Base-by-base conservation (phyloP, 2,888 invertebrate genomes). In the Therioaphis trifolii region DNA sequence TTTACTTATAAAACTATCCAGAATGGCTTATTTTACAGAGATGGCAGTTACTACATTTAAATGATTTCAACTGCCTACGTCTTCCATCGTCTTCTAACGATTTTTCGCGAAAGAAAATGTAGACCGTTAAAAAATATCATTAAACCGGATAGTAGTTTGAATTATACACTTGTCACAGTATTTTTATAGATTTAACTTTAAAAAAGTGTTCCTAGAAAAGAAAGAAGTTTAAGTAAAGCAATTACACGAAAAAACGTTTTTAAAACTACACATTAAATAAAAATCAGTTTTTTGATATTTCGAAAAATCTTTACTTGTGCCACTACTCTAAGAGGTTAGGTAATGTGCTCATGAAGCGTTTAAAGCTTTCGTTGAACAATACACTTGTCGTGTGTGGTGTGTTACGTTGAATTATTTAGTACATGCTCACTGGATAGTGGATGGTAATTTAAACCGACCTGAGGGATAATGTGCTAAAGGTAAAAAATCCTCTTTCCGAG, bases 291-390 rank as follows among this genome's bases (percentile, higher is more conserved):
- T 49, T 52, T 29, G 18, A 63, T 58, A 24, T 24, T 11, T 24
- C n/a, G 5, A 29, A 52, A 71, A 49, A 29, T 55, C 21, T 9
- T 72, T 18, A 35, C 9, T 58, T 29, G 27, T n/a, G n/a, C 52
- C 49, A 29, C 49, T 49, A 2, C 49, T 29, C 14, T 12, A 49
- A 71, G 29, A 15, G 52, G 21, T 52, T 72, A 14, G 35, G 21
- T 9, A 49, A 58, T 75, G 21, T 55, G 58, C 14, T 11, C 40
- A 11, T n/a, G 35, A 58, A 75, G 43, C 29, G 76, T 61, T 63
- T 76, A 76, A 76, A 76, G 29, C 63, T 61, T 76, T 61, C 27
- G 61, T 76, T n/a, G 24, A 49, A 63, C 63, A 76, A 75, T 49
- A 43, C 27, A 61, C 61, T 27, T n/a, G 46, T 76, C 40, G 29